Conservation (phyloP, 2,797 vertebrate genomes). For the Sibirionetta formosa region DNA sequence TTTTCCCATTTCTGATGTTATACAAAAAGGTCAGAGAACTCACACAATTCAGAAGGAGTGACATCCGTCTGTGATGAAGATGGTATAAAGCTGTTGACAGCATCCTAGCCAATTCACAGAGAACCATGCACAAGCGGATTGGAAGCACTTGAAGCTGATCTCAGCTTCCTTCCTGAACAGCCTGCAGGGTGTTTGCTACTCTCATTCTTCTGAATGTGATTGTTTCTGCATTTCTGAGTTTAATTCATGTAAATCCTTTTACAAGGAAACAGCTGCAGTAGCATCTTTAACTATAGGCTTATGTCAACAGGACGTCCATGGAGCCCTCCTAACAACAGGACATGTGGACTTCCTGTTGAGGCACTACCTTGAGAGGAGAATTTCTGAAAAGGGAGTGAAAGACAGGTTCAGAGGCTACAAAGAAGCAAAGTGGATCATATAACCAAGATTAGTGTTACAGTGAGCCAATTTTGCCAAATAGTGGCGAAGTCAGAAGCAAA, state of each 20-base stretch:
- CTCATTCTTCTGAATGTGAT: neutral
- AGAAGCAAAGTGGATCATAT: neutral
- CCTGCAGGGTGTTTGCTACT: neutral
- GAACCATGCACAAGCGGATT: neutral
- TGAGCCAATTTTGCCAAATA: neutral
- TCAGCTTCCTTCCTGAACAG: neutral
- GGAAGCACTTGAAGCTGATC: neutral
- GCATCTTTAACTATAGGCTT: neutral
- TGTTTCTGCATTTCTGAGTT: neutral
- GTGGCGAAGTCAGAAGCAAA: neutral
- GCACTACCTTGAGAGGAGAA: neutral
- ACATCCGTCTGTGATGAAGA: neutral
- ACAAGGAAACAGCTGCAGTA: neutral
- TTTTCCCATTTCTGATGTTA: neutral
- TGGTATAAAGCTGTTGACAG: neutral
- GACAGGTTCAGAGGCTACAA: neutral
- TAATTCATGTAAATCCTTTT: neutral
- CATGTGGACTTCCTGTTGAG: neutral
- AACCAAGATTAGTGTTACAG: neutral
- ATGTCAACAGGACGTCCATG: rapidly evolving
- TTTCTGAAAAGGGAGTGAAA: neutral
- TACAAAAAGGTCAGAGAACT: neutral
- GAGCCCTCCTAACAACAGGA: neutral
- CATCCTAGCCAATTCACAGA: neutral
- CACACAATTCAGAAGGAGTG: neutral